These are phyloP conservation scores for Exaiptasia diaphana DNA, from an alignment of 64 coral and sea anemone genomes.

Conservation along the genomic window DNA sequence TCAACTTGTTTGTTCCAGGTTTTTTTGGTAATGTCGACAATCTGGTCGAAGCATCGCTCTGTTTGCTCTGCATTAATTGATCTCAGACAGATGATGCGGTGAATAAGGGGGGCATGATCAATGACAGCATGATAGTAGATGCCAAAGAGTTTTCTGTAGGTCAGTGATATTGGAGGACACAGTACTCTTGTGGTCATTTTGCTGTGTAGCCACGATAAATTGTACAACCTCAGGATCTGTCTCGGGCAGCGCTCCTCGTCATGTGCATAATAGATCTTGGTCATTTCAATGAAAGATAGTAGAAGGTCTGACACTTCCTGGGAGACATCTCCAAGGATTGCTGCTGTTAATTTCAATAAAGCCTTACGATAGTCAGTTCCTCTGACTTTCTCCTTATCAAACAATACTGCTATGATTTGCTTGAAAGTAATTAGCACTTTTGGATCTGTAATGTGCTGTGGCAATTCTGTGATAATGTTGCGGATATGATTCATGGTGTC, in stretches of 20 bases:
- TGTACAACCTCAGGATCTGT: slow-evolving; percentile 33
- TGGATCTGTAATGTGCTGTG: not conserved
- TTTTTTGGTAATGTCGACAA: slow-evolving; percentile 16
- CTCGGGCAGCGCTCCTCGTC: not conserved
- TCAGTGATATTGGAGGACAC: slow-evolving; percentile 1
- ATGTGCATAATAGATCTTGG: slow-evolving; percentile 6
- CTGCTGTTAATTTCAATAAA: not conserved
- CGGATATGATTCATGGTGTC: slow-evolving; percentile 2
- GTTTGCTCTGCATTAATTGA: slow-evolving; percentile 15
- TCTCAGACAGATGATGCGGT: not conserved
- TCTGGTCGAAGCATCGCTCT: slow-evolving; percentile 16
- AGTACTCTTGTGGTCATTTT: slow-evolving; percentile 13
- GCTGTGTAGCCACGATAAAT: slow-evolving; percentile 39
- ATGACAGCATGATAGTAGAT: slow-evolving; percentile 28
- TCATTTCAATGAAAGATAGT: not conserved
- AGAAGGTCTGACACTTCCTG: not conserved
- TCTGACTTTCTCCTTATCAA: slow-evolving; percentile 9
- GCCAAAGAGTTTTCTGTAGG: slow-evolving; percentile 47
- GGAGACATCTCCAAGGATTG: not conserved
- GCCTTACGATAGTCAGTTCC: not conserved
- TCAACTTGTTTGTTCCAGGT: slow-evolving; percentile 16
- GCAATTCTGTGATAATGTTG: not conserved
- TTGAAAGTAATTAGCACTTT: slow-evolving; percentile 9
- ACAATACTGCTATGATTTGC: not conserved
- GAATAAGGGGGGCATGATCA: not conserved